Evolutionary conservation across 2,797 vertebrate genomes (phyloP).

Genomic region (Alosa sapidissima): DNA sequence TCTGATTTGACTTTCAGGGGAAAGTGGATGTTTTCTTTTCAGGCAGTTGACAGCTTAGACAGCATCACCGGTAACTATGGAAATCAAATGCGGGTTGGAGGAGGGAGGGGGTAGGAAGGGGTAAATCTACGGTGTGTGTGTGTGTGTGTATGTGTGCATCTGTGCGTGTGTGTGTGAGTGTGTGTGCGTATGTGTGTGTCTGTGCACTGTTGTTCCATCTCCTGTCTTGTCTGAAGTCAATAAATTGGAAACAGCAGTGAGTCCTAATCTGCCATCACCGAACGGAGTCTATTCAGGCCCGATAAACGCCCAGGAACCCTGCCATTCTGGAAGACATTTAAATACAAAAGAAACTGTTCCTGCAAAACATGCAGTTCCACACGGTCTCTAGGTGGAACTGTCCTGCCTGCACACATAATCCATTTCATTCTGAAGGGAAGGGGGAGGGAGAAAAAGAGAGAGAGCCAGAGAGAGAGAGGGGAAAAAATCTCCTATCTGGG

Average conservation of each 20-base stretch:
- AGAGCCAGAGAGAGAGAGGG: not conserved
- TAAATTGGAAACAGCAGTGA: slow-evolving; percentile 71
- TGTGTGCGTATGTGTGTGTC: not conserved
- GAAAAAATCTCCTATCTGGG: slow-evolving; percentile 55
- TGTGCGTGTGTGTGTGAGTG: not conserved
- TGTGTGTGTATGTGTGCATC: not conserved
- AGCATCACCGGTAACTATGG: slow-evolving; percentile 30
- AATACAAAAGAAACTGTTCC: slow-evolving; percentile 58
- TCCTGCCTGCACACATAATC: slow-evolving; percentile 48
- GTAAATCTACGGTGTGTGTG: not conserved
- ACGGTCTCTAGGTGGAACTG: slow-evolving; percentile 36
- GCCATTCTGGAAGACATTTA: slow-evolving; percentile 48
- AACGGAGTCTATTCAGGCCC: slow-evolving; percentile 56
- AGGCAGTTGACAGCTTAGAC: slow-evolving; percentile 13
- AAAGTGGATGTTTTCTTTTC: slow-evolving; percentile 28
- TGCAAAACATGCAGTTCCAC: slow-evolving; percentile 39
- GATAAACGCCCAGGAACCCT: slow-evolving; percentile 55
- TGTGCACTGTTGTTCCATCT: slow-evolving; percentile 58
- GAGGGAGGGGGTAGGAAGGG: not conserved
- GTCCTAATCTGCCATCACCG: slow-evolving; percentile 68
- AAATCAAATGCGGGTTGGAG: slow-evolving; percentile 24
- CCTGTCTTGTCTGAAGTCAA: slow-evolving; percentile 57
- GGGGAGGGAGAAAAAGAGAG: slow-evolving; percentile 28
- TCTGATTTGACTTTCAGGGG: slow-evolving; percentile 4
- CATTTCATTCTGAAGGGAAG: slow-evolving; percentile 57